Evolutionary conservation across 2,113 vertebrate species (phyloP).

Genomic region (Pangasianodon gigas): DNA sequence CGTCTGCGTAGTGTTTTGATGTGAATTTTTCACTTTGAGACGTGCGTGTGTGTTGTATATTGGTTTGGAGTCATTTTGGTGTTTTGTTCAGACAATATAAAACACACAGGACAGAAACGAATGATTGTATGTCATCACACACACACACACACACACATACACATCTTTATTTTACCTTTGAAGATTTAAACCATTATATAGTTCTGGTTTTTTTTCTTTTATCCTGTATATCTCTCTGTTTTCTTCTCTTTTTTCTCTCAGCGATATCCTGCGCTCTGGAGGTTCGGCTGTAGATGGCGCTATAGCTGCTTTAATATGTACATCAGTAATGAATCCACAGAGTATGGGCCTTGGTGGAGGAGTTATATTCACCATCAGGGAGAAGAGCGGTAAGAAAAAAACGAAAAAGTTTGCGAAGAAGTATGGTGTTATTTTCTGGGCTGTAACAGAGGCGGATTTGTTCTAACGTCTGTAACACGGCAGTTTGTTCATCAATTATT

Average conservation of each 20-base stretch:
- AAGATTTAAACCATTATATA: neutral
- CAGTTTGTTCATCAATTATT: neutral
- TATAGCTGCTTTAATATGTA: constrained; percentile 89
- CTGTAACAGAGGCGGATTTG: neutral
- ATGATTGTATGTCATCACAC: neutral
- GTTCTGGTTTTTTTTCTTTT: neutral
- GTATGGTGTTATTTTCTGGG: neutral
- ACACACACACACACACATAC: too few species aligned
- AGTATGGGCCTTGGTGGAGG: constrained; percentile 91
- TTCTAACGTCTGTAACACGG: neutral
- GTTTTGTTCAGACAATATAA: too few species aligned
- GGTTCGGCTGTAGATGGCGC: constrained; percentile 89
- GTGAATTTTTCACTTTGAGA: too few species aligned
- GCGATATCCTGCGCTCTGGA: constrained; percentile 67
- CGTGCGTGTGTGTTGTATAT: too few species aligned
- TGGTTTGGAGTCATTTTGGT: too few species aligned
- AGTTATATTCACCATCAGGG: constrained; percentile 86
- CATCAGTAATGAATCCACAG: constrained; percentile 84
- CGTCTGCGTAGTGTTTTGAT: too few species aligned
- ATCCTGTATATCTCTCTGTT: neutral
- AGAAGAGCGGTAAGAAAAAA: constrained; percentile 78
- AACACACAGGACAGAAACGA: too few species aligned
- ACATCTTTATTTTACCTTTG: neutral
- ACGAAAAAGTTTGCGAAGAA: too few species aligned
- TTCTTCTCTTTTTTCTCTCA: constrained; percentile 38